Evolutionary conservation across 1,140 invertebrate genomes (phyloP).

Genomic region (Agrypnia vestita): DNA sequence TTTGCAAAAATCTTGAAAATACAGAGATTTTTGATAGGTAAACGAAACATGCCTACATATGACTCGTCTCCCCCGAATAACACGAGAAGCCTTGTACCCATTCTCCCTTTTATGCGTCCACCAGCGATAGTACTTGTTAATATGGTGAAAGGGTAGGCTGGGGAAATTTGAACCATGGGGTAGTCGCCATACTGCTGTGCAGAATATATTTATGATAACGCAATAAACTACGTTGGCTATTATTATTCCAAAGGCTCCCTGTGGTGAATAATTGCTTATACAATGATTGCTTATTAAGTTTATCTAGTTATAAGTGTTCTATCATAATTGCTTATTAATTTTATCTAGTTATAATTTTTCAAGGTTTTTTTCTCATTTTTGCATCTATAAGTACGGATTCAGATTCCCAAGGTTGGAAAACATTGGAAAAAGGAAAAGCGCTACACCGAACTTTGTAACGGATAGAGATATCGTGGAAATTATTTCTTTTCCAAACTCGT

Average conservation of each 20-base stretch:
- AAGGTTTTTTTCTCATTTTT: no score
- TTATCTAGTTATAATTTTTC: no score
- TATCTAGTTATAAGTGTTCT: no score
- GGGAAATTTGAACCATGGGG: conserved; percentile 33
- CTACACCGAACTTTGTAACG: no score
- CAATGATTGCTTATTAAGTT: no score
- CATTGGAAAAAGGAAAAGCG: no score
- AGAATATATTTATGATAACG: conserved; percentile 38
- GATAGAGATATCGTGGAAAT: no score
- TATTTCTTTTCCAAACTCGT: no score
- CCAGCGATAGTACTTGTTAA: conserved; percentile 27
- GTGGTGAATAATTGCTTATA: not conserved
- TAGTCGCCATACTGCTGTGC: conserved; percentile 32
- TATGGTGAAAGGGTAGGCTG: conserved; percentile 8
- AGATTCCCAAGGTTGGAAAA: no score
- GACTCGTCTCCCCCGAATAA: conserved; percentile 8
- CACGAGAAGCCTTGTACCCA: not conserved
- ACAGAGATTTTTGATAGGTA: not conserved
- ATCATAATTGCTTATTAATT: no score
- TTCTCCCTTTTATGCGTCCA: conserved; percentile 9
- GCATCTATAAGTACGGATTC: no score
- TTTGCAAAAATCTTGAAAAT: no score
- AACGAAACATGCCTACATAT: not conserved
- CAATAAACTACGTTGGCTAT: conserved; percentile 19
- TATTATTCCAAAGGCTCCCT: not conserved